phyloP scores from a whole-genome alignment of 2,113 vertebrate species.

The Geothlypis trichas region DNA sequence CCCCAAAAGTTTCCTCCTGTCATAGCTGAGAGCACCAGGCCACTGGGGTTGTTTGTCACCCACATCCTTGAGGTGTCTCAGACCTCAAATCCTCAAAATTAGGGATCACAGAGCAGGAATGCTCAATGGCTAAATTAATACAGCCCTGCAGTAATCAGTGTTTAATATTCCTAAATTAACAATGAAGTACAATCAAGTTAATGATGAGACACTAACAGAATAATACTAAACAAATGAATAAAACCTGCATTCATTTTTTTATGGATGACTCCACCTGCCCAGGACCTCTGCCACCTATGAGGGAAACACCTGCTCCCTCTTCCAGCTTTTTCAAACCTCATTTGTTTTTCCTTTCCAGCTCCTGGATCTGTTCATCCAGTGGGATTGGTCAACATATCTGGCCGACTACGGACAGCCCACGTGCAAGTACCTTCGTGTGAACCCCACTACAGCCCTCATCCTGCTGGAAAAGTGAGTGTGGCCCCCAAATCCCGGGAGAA shows the following conservation, averaged over 20 bases:
- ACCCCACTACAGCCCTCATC: conserved; percentile 87
- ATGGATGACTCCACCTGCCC: background rate
- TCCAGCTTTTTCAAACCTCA: background rate
- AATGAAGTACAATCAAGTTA: rapidly evolving
- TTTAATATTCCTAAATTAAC: background rate
- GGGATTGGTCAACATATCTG: conserved; percentile 97
- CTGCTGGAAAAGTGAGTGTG: conserved; percentile 93
- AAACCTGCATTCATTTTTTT: background rate
- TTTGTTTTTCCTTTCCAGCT: conserved; percentile 73
- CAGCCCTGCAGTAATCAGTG: background rate
- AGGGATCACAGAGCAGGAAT: background rate
- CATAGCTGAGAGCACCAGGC: rapidly evolving
- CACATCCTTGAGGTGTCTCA: background rate
- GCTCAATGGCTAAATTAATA: background rate
- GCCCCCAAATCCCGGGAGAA: rapidly evolving
- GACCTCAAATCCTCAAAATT: background rate
- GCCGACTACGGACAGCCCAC: conserved; percentile 91
- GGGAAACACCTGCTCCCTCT: background rate
- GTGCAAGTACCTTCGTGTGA: conserved; percentile 94
- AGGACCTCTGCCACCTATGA: background rate
- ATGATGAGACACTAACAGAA: background rate
- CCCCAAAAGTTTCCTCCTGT: background rate
- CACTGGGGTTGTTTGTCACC: background rate
- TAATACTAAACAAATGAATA: too few relatives aligned
- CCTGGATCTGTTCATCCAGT: conserved; percentile 94